Percentiles rank a stretch among this genome's conserved stretches.
These are phyloP conservation scores for cattle (Bos taurus) DNA, from an alignment of 2,113 vertebrate species.

Conservation along the genomic window DNA sequence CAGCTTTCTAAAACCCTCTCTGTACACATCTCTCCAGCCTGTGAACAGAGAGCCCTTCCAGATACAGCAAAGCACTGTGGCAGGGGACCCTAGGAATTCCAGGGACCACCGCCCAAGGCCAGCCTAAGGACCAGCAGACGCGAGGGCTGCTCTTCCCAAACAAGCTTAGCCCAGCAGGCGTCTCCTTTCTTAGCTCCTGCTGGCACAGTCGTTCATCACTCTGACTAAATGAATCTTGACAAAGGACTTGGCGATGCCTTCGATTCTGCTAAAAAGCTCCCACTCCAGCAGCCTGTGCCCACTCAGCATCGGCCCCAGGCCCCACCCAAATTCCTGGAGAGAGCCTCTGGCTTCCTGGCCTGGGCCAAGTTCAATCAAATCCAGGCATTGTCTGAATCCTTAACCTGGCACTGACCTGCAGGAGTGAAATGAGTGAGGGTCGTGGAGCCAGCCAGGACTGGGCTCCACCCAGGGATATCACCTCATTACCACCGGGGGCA, in stretches of 20 bases:
- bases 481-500: background rate
- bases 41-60: background rate
- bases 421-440: background rate
- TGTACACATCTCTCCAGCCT: background rate
- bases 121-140: background rate
- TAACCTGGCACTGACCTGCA: background rate
- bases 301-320: background rate
- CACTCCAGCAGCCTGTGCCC: background rate
- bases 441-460: background rate
- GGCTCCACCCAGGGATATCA: background rate
- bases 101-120: background rate
- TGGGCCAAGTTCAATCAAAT: background rate
- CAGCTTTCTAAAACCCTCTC: background rate
- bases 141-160: background rate
- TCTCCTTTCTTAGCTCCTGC: background rate
- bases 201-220: constrained; percentile 36
- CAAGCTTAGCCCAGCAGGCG: background rate
- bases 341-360: background rate
- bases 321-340: constrained; percentile 30
- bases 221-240: constrained; percentile 45
- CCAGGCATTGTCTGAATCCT: background rate
- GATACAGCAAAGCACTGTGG: background rate
- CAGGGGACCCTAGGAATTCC: background rate
- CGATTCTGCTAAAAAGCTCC: constrained; percentile 35
- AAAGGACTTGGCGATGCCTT: constrained; percentile 21